A percentile compares a stretch with the other conserved stretches of the same genome.
Conservation (phyloP, 2,113 vertebrate species). For the Clarias batrachus region DNA sequence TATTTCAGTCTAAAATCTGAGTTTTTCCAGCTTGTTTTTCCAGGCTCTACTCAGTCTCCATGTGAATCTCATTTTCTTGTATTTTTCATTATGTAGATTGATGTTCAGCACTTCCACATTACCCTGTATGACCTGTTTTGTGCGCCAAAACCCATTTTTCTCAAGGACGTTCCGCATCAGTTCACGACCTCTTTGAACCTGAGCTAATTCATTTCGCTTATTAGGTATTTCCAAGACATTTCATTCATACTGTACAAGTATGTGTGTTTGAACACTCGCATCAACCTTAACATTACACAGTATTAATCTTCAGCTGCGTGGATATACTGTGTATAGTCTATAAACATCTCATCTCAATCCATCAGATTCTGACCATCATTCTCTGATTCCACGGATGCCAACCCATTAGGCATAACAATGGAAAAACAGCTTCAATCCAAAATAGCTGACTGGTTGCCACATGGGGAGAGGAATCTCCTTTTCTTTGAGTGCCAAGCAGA, state of each 20-base stretch:
- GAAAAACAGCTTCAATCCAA: neutral
- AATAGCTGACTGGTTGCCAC: neutral
- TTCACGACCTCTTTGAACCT: neutral
- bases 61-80: neutral
- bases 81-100: neutral
- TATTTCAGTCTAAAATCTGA: neutral
- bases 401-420: neutral
- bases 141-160: neutral
- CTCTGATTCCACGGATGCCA: no score
- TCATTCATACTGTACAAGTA: neutral
- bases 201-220: neutral
- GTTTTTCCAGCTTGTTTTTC: neutral
- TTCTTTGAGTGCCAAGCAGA: neutral
- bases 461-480: no score
- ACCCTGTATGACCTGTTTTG: neutral
- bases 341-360: no score
- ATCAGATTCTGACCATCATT: no score
- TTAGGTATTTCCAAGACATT: neutral
- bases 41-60: neutral
- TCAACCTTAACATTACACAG: no score
- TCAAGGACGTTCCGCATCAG: neutral
- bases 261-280: neutral
- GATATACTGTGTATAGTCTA: no score
- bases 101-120: neutral
- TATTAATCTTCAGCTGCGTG: no score